Evolutionary conservation across 2,888 invertebrate species (phyloP).

Genomic region (Thereva unica): DNA sequence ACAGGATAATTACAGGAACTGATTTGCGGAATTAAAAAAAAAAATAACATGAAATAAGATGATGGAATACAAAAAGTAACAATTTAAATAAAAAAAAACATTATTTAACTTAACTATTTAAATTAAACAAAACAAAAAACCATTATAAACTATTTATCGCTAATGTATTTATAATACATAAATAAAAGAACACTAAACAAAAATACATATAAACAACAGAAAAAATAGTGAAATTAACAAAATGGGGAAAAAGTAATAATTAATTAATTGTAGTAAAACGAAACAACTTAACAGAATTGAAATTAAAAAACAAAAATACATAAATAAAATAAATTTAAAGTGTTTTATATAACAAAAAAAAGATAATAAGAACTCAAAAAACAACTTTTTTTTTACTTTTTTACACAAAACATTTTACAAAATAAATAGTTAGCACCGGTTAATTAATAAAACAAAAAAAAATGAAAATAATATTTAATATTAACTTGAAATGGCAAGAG

Average conservation of each 20-base stretch:
- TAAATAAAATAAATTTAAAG: constrained; percentile 9
- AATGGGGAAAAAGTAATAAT: no score
- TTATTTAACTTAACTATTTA: constrained; percentile 12
- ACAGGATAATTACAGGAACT: constrained; percentile 34
- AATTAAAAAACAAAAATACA: constrained; percentile 22
- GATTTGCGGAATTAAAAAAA: constrained; percentile 29
- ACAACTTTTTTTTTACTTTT: constrained; percentile 34
- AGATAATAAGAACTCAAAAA: constrained; percentile 15
- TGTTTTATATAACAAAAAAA: constrained; percentile 8
- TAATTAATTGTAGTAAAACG: no score
- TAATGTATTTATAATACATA: no score
- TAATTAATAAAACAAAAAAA: constrained; percentile 14
- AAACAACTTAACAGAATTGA: background rate
- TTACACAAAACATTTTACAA: constrained; percentile 35
- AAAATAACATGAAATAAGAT: background rate
- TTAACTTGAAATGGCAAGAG: no score
- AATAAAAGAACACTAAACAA: no score
- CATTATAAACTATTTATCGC: background rate
- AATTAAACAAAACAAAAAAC: constrained; percentile 12
- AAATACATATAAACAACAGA: no score
- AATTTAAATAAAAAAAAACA: constrained; percentile 9
- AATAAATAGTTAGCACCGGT: constrained; percentile 33
- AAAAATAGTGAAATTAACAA: no score
- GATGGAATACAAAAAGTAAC: background rate
- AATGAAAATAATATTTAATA: no score